Evolutionary conservation across 35 echinoderm and acorn worm genomes (phyloP).

Genomic region (Holothuria glaberrima): DNA sequence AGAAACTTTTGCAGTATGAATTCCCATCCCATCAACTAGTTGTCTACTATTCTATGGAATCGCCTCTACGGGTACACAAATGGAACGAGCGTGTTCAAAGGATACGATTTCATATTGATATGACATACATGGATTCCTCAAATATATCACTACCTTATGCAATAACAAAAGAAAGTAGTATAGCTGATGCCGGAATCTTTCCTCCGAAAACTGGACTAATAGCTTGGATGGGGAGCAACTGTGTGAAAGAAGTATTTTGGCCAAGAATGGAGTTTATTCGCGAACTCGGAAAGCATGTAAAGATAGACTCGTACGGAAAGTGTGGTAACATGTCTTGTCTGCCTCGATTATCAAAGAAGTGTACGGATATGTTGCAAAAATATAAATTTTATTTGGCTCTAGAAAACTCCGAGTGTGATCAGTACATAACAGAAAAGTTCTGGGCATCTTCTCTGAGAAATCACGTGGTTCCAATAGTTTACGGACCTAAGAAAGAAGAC

Average conservation of each 20-base stretch:
- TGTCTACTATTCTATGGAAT: constrained; percentile 84
- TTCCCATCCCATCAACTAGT: constrained; percentile 35
- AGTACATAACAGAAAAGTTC: constrained; percentile 87
- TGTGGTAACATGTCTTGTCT: constrained; percentile 78
- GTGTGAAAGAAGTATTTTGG: constrained; percentile 82
- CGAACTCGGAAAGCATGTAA: constrained; percentile 57
- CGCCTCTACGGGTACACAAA: constrained; percentile 61
- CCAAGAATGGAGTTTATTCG: constrained; percentile 74
- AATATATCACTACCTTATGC: constrained; percentile 73
- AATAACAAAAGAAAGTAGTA: not conserved
- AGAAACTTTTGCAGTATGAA: constrained; percentile 48
- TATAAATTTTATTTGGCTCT: constrained; percentile 87
- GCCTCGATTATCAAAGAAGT: constrained; percentile 60
- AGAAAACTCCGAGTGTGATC: constrained; percentile 80
- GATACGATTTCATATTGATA: constrained; percentile 64
- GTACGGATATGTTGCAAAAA: constrained; percentile 58
- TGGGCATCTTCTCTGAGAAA: constrained; percentile 67
- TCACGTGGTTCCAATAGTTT: constrained; percentile 80
- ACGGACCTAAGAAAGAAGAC: constrained; percentile 69
- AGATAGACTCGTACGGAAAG: constrained; percentile 66
- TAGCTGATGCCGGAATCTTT: not conserved
- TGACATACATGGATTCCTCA: constrained; percentile 69
- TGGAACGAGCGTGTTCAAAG: constrained; percentile 52
- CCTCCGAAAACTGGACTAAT: constrained; percentile 62
- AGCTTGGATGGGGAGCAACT: constrained; percentile 90